These are phyloP conservation scores for Dimorphilus gyrociliatus DNA, from an alignment of 2,888 invertebrate genomes.

Conservation along the genomic window DNA sequence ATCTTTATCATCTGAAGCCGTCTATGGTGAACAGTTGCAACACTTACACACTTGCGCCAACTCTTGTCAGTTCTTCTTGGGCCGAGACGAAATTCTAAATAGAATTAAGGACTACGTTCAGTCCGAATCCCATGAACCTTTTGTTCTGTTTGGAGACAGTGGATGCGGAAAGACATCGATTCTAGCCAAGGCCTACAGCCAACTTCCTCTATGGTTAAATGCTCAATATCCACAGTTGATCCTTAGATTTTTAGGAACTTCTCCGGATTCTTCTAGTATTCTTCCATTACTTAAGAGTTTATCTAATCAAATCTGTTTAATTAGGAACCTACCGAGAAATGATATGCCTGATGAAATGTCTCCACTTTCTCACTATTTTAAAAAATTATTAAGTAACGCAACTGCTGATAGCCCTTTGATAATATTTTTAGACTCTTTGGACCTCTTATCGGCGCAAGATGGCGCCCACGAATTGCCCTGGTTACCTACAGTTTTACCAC, in stretches of 20 bases:
- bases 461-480: constrained; percentile 88
- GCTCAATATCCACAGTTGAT: constrained; percentile 50
- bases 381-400: constrained; percentile 57
- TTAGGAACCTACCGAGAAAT: constrained; percentile 41
- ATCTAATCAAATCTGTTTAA: constrained; percentile 68
- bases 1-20: constrained; percentile 50
- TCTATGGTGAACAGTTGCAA: constrained; percentile 39
- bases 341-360: constrained; percentile 89
- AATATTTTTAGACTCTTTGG: constrained; percentile 84
- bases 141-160: constrained; percentile 82
- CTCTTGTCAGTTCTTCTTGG: constrained; percentile 44
- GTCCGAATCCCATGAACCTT: constrained; percentile 60
- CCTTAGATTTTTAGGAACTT: constrained; percentile 82
- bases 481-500: constrained; percentile 77
- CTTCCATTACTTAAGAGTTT: constrained; percentile 85
- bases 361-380: constrained; percentile 85
- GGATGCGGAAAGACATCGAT: constrained; percentile 96
- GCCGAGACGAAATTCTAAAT: constrained; percentile 8
- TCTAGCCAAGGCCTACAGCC: constrained; percentile 67
- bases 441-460: constrained; percentile 83
- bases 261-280: constrained; percentile 85
- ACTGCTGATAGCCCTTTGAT: constrained; percentile 52
- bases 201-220: constrained; percentile 15
- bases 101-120: constrained; percentile 19
- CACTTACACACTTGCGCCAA: constrained; percentile 88